These are phyloP conservation scores for Formica selysi DNA, from an alignment of 1,140 invertebrate species.

Conservation along the genomic window DNA sequence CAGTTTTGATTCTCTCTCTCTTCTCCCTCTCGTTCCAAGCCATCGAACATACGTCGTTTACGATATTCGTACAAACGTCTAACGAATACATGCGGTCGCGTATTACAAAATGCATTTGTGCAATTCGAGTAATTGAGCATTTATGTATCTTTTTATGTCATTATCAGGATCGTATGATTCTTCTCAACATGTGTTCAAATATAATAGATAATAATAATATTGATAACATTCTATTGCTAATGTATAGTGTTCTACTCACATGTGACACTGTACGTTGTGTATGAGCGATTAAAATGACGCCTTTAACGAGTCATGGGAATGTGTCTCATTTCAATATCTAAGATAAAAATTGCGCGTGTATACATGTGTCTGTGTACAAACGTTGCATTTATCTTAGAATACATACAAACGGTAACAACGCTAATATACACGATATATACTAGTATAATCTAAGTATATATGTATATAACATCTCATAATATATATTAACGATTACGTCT, in stretches of 20 bases:
- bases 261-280: neutral
- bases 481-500: conserved; percentile 61
- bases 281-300: neutral
- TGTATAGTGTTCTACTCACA: neutral
- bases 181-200: neutral
- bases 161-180: neutral
- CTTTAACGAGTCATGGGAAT: neutral
- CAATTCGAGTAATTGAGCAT: conserved; percentile 43
- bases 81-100: conserved; percentile 66
- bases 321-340: conserved; percentile 4
- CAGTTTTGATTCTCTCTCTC: no score
- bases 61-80: conserved; percentile 62
- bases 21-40: neutral
- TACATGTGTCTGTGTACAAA: neutral
- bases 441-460: conserved; percentile 30
- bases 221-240: conserved; percentile 21
- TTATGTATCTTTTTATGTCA: conserved; percentile 45
- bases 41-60: conserved; percentile 25
- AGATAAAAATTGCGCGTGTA: conserved; percentile 40
- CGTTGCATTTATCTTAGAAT: conserved; percentile 52
- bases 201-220: conserved; percentile 40
- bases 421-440: conserved; percentile 59
- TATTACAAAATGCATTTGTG: conserved; percentile 44
- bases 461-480: conserved; percentile 43
- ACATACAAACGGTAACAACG: conserved; percentile 71